Evolutionary conservation across 2,113 vertebrate genomes (phyloP).

Genomic region (Promerops cafer): DNA sequence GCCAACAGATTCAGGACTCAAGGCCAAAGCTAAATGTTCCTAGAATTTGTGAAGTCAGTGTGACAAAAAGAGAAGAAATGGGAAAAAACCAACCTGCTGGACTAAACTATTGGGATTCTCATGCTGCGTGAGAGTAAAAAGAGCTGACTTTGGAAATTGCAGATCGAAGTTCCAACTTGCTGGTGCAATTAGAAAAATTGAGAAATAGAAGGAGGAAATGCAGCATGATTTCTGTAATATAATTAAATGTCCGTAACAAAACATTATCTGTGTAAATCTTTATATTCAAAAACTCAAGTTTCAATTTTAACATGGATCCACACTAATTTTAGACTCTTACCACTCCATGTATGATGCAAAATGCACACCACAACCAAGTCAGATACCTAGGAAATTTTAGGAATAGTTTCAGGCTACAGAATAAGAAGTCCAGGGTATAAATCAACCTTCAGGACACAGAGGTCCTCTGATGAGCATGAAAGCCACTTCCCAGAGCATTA

Average conservation of each 20-base stretch:
- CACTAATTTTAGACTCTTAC: background rate
- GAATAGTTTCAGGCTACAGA: background rate
- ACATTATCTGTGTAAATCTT: background rate
- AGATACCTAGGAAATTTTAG: background rate
- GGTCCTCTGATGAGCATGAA: background rate
- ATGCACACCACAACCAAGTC: background rate
- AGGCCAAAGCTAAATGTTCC: background rate
- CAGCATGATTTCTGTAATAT: background rate
- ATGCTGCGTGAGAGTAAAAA: background rate
- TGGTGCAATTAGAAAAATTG: background rate
- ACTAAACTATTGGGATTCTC: background rate
- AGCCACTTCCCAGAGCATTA: background rate
- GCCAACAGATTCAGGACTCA: background rate
- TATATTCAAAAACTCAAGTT: background rate
- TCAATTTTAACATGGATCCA: background rate
- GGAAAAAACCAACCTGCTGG: background rate
- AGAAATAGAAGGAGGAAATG: background rate
- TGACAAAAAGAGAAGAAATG: background rate
- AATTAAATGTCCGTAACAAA: background rate
- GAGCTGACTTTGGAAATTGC: background rate
- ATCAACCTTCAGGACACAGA: background rate
- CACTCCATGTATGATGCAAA: accelerated
- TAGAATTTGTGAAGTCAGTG: background rate
- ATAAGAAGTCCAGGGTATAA: background rate
- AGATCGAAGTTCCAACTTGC: background rate